Conservation (phyloP, 35 echinoderm and acorn worm genomes). For the Amphiura filiformis region DNA sequence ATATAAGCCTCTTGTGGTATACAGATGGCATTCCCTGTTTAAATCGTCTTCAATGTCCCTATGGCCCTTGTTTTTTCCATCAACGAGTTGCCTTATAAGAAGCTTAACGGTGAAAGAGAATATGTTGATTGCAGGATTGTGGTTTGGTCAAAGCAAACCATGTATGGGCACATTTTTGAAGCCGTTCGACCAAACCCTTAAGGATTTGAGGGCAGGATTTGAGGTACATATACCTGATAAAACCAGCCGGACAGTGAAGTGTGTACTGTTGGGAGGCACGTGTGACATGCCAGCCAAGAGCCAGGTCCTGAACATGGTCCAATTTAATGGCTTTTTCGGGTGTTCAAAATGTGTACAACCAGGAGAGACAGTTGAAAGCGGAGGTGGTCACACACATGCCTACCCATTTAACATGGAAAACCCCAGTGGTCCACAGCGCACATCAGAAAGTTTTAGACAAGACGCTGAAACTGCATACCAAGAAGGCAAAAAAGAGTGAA, state of each 20-base stretch:
- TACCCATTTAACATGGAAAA: background rate
- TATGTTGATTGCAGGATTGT: constrained; percentile 65
- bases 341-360: background rate
- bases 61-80: constrained; percentile 65
- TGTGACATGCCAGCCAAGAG: constrained; percentile 5
- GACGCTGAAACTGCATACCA: background rate
- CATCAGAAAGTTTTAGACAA: background rate
- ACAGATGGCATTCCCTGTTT: constrained; percentile 69
- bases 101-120: constrained; percentile 55
- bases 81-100: constrained; percentile 39
- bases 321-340: constrained; percentile 31
- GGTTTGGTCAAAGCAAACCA: constrained; percentile 63
- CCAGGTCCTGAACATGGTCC: constrained; percentile 6
- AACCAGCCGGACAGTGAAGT: background rate
- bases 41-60: constrained; percentile 66
- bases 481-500: background rate
- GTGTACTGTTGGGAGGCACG: background rate
- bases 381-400: background rate
- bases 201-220: background rate
- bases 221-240: background rate
- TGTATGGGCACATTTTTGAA: constrained; percentile 12
- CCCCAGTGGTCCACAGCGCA: background rate
- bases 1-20: constrained; percentile 62
- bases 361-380: background rate
- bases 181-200: background rate